Evolutionary conservation across 2,888 invertebrate genomes (phyloP).

Genomic region (Osmoderma eremita): DNA sequence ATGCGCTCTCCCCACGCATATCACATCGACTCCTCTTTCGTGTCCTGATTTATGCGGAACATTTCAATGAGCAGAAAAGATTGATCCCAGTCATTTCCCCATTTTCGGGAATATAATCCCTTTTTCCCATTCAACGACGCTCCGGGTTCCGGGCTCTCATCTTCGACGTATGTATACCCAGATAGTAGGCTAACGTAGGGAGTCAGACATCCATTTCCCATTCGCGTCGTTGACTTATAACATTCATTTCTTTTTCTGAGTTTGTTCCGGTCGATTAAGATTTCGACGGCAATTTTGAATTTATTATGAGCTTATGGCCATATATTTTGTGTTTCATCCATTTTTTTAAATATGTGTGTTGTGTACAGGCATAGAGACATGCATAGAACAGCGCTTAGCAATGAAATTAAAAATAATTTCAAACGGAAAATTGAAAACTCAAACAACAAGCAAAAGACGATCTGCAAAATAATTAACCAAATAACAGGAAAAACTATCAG

Average conservation of each 20-base stretch:
- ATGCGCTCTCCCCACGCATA: constrained; percentile 15
- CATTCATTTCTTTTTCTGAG: constrained; percentile 12
- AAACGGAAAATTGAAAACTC: no score
- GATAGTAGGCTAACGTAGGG: background rate
- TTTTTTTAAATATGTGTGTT: no score
- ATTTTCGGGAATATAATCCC: constrained; percentile 28
- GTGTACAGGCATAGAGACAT: no score
- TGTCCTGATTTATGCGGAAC: constrained; percentile 32
- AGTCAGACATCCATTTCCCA: constrained; percentile 25
- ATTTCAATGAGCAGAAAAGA: constrained; percentile 33
- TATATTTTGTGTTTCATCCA: no score
- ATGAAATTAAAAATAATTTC: no score
- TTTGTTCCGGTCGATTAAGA: constrained; percentile 21
- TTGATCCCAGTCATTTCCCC: constrained; percentile 33
- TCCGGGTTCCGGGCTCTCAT: constrained; percentile 11
- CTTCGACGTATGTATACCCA: constrained; percentile 4
- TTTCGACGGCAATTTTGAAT: background rate
- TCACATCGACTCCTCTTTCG: constrained; percentile 13
- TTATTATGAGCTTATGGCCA: background rate
- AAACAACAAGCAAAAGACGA: no score
- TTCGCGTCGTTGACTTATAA: constrained; percentile 27
- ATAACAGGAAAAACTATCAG: no score
- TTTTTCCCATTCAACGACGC: constrained; percentile 25
- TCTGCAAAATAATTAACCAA: no score
- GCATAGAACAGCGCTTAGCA: no score